Percentiles rank a stretch among this genome's conserved stretches.
phyloP scores from a whole-genome alignment of 2,113 vertebrate species.

The Dolichotis patagonum region DNA sequence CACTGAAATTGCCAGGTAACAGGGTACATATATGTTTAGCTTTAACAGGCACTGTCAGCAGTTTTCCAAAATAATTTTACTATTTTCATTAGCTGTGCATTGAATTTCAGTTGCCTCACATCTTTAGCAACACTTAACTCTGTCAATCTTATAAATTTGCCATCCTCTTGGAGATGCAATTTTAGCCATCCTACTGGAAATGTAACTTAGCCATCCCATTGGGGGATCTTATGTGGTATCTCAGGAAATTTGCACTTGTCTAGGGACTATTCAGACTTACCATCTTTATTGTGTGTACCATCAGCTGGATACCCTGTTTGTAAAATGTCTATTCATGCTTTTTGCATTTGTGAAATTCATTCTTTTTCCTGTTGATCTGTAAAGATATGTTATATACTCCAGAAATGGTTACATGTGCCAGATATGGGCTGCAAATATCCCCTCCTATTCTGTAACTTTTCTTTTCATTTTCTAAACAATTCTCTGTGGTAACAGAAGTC shows the following conservation, averaged over 20 bases:
- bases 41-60: background rate
- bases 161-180: background rate
- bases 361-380: conserved; percentile 3
- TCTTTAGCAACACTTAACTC: background rate
- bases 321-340: background rate
- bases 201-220: background rate
- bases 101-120: background rate
- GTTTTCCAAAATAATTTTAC: conserved; percentile 10
- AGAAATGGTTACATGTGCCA: background rate
- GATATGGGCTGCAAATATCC: conserved; percentile 11
- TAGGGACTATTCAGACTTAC: background rate
- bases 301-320: background rate
- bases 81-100: background rate
- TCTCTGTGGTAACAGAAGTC: conserved; percentile 1
- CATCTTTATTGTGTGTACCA: background rate
- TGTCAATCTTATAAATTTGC: background rate
- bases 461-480: conserved; percentile 26
- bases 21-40: background rate
- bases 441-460: background rate
- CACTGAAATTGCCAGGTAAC: background rate
- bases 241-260: conserved; percentile 21
- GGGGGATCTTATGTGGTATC: background rate
- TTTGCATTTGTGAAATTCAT: conserved; percentile 45
- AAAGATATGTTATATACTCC: background rate
- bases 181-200: background rate